Percentiles rank a stretch among this genome's conserved stretches.
phyloP scores from a whole-genome alignment of 2,113 vertebrate genomes.

The Strix uralensis region DNA sequence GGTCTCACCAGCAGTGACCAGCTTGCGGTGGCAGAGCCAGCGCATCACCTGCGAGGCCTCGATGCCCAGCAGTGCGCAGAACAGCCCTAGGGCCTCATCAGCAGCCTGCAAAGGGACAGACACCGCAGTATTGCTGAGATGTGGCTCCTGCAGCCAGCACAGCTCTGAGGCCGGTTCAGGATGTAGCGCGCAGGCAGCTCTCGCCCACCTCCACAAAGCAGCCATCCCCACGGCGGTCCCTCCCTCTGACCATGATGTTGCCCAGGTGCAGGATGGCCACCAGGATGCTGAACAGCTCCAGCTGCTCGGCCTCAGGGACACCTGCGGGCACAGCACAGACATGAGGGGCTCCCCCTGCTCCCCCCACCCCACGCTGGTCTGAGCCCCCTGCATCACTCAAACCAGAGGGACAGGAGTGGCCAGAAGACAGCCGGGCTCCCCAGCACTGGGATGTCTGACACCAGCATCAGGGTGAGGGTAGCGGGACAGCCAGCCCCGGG shows the following conservation, averaged over 20 bases:
- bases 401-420: background rate
- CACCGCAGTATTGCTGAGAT: accelerated
- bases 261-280: constrained; percentile 80
- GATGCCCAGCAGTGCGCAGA: constrained; percentile 74
- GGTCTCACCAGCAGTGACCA: constrained; percentile 75
- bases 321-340: constrained; percentile 49
- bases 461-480: accelerated
- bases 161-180: background rate
- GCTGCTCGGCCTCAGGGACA: constrained; percentile 75
- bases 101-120: constrained; percentile 46
- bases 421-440: background rate
- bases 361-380: background rate
- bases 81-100: constrained; percentile 67
- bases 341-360: background rate
- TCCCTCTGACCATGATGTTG: constrained; percentile 70
- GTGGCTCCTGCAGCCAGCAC: background rate
- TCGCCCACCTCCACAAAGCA: constrained; percentile 69
- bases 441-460: background rate
- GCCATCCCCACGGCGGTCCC: constrained; percentile 67
- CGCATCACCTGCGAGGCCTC: constrained; percentile 72
- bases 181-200: background rate
- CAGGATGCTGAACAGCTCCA: constrained; percentile 78
- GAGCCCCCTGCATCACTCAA: background rate
- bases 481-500: background rate
- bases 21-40: constrained; percentile 80